Percentiles rank a stretch among this genome's conserved stretches.
phyloP scores from a whole-genome alignment of 2,113 vertebrate genomes.

The Rattus norvegicus region GRCr8 NC_086032.1:103501001-103501500 shows the following conservation, averaged over 20 bases:
- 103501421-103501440: neutral
- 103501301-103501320: neutral
- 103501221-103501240: neutral
- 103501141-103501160: slow-evolving; percentile 25
- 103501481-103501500: neutral
- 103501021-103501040: slow-evolving; percentile 78
- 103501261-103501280: slow-evolving; percentile 6
- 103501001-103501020: slow-evolving; percentile 76
- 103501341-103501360: slow-evolving; percentile 23
- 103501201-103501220: neutral
- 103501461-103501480: neutral
- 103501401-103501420: neutral
- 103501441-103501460: neutral
- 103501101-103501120: slow-evolving; percentile 60
- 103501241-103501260: neutral
- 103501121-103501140: slow-evolving; percentile 14
- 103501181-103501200: neutral
- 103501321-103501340: neutral
- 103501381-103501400: neutral
- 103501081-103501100: slow-evolving; percentile 69
- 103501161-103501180: neutral
- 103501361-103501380: neutral
- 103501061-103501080: slow-evolving; percentile 76
- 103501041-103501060: slow-evolving; percentile 76
- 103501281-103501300: slow-evolving; percentile 15